phyloP scores from a whole-genome alignment of 1,140 invertebrate species.

The Aplysia californica region DNA sequence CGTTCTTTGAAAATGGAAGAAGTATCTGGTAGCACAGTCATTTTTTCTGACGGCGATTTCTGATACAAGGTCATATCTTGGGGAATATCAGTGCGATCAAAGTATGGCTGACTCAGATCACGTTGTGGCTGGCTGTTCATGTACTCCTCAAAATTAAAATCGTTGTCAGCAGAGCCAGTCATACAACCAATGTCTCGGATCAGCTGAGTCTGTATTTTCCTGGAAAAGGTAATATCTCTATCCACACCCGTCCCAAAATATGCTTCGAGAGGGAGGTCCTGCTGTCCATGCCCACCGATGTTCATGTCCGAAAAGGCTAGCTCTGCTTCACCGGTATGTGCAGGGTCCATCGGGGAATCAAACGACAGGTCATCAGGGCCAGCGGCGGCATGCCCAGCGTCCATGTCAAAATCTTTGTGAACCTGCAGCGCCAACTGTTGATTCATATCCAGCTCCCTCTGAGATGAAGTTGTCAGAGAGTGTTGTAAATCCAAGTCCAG shows the following conservation, averaged over 20 bases:
- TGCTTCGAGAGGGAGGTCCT: constrained; percentile 16
- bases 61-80: constrained; percentile 29
- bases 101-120: constrained; percentile 8
- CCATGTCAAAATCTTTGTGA: constrained; percentile 20
- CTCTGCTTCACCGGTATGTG: background rate
- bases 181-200: background rate
- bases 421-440: constrained; percentile 23
- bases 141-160: constrained; percentile 28
- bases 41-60: constrained; percentile 8
- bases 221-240: background rate
- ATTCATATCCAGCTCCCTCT: constrained; percentile 19
- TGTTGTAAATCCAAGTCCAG: constrained; percentile 18
- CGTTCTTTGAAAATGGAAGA: background rate
- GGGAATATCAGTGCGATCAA: constrained; percentile 13
- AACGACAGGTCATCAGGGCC: background rate
- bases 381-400: background rate
- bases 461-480: constrained; percentile 5
- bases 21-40: background rate
- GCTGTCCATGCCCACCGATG: constrained; percentile 1
- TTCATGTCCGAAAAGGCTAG: constrained; percentile 13
- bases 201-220: background rate
- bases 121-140: constrained; percentile 13
- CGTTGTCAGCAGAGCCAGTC: background rate
- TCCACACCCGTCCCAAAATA: constrained; percentile 7
- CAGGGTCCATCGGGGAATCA: background rate